phyloP scores from a whole-genome alignment of 37 sponge, comb jelly and placozoan species.

The Geodia barretti region DNA sequence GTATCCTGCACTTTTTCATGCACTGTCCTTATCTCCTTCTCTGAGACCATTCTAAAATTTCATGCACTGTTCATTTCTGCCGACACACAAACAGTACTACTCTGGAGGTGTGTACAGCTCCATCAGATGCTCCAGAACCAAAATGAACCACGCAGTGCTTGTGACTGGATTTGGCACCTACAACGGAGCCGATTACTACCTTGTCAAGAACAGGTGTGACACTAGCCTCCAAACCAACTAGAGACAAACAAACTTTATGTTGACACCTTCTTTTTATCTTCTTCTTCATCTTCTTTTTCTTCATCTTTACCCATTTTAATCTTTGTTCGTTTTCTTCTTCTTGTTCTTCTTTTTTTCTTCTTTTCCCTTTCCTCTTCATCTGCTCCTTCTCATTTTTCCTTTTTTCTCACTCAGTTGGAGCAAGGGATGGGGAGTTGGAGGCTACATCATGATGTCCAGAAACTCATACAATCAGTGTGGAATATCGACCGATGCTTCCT shows the following conservation, averaged over 20 bases:
- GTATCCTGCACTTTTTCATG: too few relatives aligned
- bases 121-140: constrained; percentile 33
- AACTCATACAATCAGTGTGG: constrained; percentile 71
- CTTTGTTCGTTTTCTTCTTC: too few relatives aligned
- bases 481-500: constrained; percentile 64
- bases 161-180: constrained; percentile 65
- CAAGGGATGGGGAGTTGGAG: constrained; percentile 56
- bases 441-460: constrained; percentile 61
- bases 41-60: background rate
- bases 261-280: too few relatives aligned
- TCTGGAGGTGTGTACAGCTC: constrained; percentile 41
- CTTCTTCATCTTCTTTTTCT: too few relatives aligned
- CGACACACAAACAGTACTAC: constrained; percentile 46
- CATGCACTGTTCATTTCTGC: background rate
- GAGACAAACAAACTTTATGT: too few relatives aligned
- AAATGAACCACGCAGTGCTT: constrained; percentile 60
- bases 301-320: too few relatives aligned
- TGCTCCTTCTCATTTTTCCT: too few relatives aligned
- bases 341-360: too few relatives aligned
- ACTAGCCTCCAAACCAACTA: too few relatives aligned
- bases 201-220: constrained; percentile 61
- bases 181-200: constrained; percentile 63
- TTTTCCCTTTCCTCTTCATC: too few relatives aligned
- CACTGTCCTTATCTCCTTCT: too few relatives aligned
- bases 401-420: constrained; percentile 76